Evolutionary conservation across 2,888 invertebrate species (phyloP).

Genomic region (Helleia helle): DNA sequence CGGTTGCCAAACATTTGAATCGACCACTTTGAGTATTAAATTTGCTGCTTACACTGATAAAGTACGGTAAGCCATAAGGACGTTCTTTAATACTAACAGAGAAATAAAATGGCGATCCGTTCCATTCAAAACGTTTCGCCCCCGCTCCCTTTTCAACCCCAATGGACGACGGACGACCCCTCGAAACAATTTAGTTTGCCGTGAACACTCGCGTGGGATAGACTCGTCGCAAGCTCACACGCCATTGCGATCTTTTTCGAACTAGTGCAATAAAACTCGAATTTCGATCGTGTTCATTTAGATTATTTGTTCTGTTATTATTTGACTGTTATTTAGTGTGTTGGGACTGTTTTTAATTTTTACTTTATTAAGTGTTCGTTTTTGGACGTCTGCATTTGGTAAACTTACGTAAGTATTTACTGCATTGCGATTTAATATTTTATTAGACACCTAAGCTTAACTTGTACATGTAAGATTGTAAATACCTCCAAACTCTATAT

Average conservation of each 20-base stretch:
- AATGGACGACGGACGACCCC: conserved; percentile 29
- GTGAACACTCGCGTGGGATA: conserved; percentile 29
- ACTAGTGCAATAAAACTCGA: conserved; percentile 54
- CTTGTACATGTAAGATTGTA: too few species aligned
- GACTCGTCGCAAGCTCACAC: conserved; percentile 26
- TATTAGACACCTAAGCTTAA: neutral
- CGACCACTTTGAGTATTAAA: neutral
- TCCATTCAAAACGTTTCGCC: conserved; percentile 29
- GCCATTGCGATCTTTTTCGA: conserved; percentile 46
- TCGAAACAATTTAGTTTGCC: conserved; percentile 42
- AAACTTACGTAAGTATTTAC: conserved; percentile 69
- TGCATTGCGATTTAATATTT: conserved; percentile 52
- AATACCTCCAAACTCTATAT: too few species aligned
- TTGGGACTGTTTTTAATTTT: conserved; percentile 29
- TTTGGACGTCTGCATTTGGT: conserved; percentile 26
- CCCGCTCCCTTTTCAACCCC: conserved; percentile 42
- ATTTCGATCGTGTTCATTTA: conserved; percentile 28
- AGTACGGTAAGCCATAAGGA: conserved; percentile 22
- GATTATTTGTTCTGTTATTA: conserved; percentile 22
- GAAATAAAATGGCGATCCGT: conserved; percentile 26
- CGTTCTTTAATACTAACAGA: conserved; percentile 22
- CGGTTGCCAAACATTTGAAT: too few species aligned
- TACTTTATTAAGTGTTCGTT: conserved; percentile 33
- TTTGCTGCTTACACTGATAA: conserved; percentile 23
- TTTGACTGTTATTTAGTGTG: conserved; percentile 26